Conservation (phyloP, 2,888 invertebrate species). For the Alsophila aescularia region DNA sequence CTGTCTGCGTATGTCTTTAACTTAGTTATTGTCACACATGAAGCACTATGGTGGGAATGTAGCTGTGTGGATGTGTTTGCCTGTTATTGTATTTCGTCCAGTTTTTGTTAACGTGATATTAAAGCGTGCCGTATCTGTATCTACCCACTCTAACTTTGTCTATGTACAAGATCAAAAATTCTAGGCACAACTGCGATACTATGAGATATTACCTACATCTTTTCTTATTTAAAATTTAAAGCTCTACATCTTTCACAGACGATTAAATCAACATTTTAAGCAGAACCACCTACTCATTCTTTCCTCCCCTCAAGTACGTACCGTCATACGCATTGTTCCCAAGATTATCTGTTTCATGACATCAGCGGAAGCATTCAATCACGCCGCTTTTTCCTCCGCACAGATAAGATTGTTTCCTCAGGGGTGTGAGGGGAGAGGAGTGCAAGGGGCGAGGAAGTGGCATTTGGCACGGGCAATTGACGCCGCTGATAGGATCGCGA, state of each 20-base stretch:
- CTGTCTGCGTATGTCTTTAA: no score
- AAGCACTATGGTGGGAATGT: no score
- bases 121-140: no score
- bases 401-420: constrained; percentile 59
- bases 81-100: no score
- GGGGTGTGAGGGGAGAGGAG: constrained; percentile 45
- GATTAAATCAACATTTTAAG: constrained; percentile 11
- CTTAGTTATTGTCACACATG: no score
- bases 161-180: no score
- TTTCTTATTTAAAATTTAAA: background rate
- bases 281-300: constrained; percentile 38
- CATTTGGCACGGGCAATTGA: constrained; percentile 85
- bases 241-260: background rate
- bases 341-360: constrained; percentile 64
- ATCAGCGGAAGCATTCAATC: constrained; percentile 81
- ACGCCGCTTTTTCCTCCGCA: constrained; percentile 63
- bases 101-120: no score
- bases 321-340: constrained; percentile 54
- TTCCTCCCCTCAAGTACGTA: constrained; percentile 36
- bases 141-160: no score
- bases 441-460: constrained; percentile 66
- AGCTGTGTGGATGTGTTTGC: no score
- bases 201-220: no score
- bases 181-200: no score
- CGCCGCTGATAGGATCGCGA: constrained; percentile 83